Evolutionary conservation across 2,888 invertebrate species (phyloP).

Genomic region (Dilophus febrilis): DNA sequence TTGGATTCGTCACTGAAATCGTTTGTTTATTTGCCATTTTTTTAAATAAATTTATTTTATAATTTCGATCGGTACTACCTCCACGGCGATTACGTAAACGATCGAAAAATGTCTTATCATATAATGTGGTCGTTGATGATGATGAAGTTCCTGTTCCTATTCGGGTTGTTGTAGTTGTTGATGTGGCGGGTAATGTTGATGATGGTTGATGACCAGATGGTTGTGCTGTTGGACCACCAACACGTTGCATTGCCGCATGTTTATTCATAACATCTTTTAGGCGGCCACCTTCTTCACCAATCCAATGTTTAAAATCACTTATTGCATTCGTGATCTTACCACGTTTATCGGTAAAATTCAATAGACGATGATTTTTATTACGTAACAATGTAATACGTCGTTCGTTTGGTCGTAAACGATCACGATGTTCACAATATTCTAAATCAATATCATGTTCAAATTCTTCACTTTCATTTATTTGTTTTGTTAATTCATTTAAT

Average conservation of each 20-base stretch:
- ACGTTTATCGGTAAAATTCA: slow-evolving; percentile 25
- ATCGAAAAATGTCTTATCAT: no score
- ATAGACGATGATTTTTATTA: slow-evolving; percentile 24
- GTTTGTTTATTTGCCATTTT: no score
- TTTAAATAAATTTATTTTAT: no score
- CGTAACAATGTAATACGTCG: slow-evolving; percentile 27
- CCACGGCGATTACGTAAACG: no score
- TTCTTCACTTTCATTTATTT: slow-evolving; percentile 28
- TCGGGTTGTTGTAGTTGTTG: background rate
- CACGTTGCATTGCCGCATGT: slow-evolving; percentile 25
- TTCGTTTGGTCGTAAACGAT: slow-evolving; percentile 26
- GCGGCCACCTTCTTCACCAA: slow-evolving; percentile 25
- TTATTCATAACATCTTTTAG: slow-evolving; percentile 27
- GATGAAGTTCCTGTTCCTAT: background rate
- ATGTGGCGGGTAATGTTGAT: background rate
- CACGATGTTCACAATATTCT: slow-evolving; percentile 29
- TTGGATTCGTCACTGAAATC: no score
- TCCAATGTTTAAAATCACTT: slow-evolving; percentile 28
- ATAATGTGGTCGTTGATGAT: no score
- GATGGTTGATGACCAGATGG: background rate
- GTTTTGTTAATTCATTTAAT: slow-evolving; percentile 26
- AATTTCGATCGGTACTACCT: no score
- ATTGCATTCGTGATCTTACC: slow-evolving; percentile 28
- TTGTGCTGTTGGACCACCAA: slow-evolving; percentile 13
- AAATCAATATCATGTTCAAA: slow-evolving; percentile 24